Evolutionary conservation across 2,888 invertebrate genomes (phyloP).

Genomic region (Siphlonurus alternatus): DNA sequence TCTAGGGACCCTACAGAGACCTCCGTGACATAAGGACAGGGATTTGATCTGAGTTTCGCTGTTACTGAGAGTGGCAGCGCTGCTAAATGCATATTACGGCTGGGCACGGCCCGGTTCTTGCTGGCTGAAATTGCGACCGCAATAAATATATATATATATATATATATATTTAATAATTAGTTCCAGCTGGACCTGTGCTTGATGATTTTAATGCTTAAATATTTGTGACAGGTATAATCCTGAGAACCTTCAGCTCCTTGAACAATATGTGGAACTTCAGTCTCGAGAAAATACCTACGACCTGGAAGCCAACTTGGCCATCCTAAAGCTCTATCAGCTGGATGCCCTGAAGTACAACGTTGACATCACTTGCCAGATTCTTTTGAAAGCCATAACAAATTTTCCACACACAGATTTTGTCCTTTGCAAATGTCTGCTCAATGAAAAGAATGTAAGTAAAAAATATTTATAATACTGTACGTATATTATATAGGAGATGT

Average conservation of each 20-base stretch:
- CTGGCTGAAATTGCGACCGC: too few species aligned
- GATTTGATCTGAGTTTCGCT: too few species aligned
- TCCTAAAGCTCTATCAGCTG: conserved; percentile 92
- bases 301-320: conserved; percentile 91
- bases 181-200: conserved; percentile 8
- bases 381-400: conserved; percentile 90
- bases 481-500: too few species aligned
- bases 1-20: too few species aligned
- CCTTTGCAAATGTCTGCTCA: conserved; percentile 88
- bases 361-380: conserved; percentile 72
- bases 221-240: conserved; percentile 95
- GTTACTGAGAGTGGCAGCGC: too few species aligned
- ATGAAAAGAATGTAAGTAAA: conserved; percentile 45
- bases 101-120: too few species aligned
- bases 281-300: conserved; percentile 88
- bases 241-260: conserved; percentile 76
- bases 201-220: too few species aligned
- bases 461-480: too few species aligned
- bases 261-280: conserved; percentile 86
- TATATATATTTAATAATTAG: conserved; percentile 9
- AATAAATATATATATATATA: too few species aligned
- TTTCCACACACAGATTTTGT: conserved; percentile 96
- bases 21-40: too few species aligned
- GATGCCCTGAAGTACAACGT: conserved; percentile 75
- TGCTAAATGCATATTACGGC: too few species aligned